Evolutionary conservation across 2,113 vertebrate genomes (phyloP).

Genomic region (Sinosuthora webbiana): DNA sequence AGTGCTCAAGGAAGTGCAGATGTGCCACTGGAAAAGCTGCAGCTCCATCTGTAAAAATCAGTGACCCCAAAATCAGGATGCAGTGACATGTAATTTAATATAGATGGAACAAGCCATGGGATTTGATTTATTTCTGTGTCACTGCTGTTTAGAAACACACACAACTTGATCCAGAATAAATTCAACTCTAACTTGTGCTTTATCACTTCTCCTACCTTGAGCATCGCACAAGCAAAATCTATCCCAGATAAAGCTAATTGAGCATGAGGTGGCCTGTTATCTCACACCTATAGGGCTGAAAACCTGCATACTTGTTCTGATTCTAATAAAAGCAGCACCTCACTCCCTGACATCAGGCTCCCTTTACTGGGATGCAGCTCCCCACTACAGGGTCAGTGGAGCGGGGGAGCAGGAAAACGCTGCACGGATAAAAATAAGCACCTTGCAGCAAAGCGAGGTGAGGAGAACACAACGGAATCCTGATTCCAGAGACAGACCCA

Average conservation of each 20-base stretch:
- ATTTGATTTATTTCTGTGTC: not conserved
- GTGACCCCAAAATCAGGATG: not conserved
- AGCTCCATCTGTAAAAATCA: not conserved
- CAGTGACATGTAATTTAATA: not conserved
- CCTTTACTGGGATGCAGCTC: not conserved
- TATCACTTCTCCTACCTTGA: not conserved
- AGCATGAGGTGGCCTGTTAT: not conserved
- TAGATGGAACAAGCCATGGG: not conserved
- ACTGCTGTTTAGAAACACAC: not conserved
- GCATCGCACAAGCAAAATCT: not conserved
- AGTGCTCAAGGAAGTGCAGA: not conserved
- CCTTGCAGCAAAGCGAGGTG: not conserved
- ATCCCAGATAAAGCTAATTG: not conserved
- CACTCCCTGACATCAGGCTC: not conserved
- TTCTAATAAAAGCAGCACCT: not conserved
- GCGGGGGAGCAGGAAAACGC: not conserved
- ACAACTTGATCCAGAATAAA: not conserved
- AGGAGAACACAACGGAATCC: not conserved
- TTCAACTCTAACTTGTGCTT: not conserved
- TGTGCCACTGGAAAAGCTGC: not conserved
- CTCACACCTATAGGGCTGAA: not conserved
- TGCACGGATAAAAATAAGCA: not conserved
- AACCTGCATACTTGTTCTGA: not conserved
- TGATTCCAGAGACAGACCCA: not conserved
- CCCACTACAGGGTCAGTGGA: not conserved